These are phyloP conservation scores for Caenorhabditis sinica DNA, from an alignment of 2,888 invertebrate genomes.

Conservation along the genomic window DNA sequence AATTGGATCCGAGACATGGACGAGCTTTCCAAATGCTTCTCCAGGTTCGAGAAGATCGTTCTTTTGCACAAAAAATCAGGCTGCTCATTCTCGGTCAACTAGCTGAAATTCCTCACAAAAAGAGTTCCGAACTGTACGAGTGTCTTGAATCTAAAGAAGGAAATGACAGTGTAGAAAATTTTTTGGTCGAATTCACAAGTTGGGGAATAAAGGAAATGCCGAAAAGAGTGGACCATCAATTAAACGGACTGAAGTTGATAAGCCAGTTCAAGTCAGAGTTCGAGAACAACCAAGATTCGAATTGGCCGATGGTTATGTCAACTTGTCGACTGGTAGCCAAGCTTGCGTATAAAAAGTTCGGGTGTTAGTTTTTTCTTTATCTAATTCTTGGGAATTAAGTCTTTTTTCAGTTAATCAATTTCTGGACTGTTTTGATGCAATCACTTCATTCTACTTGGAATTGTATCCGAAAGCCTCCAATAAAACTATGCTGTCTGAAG, in stretches of 20 bases:
- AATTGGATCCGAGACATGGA: constrained; percentile 27
- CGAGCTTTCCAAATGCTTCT: constrained; percentile 41
- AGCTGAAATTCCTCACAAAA: constrained; percentile 35
- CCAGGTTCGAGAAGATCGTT: not conserved
- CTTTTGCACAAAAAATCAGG: constrained; percentile 11
- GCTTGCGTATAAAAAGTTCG: constrained; percentile 1
- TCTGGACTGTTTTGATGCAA: constrained; percentile 17
- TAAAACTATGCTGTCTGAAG: not conserved
- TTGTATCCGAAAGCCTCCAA: not conserved
- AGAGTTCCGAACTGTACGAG: constrained; percentile 13
- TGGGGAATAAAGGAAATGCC: constrained; percentile 33
- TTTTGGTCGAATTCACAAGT: constrained; percentile 12
- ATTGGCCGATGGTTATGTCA: constrained; percentile 34
- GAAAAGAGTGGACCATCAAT: constrained; percentile 20
- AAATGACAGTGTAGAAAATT: constrained; percentile 3
- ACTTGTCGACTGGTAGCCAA: not conserved
- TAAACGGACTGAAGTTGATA: constrained; percentile 3
- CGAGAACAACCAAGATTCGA: not conserved
- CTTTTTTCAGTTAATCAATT: constrained; percentile 34
- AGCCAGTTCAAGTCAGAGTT: constrained; percentile 11
- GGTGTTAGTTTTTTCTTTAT: constrained; percentile 19
- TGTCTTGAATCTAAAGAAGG: not conserved
- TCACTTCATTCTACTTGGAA: constrained; percentile 5
- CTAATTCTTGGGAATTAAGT: not conserved
- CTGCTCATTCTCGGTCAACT: constrained; percentile 38